Percentiles rank a stretch among this genome's conserved stretches.
These are phyloP conservation scores for Sebastes melanostomus DNA, from an alignment of 2,797 vertebrate genomes.

Conservation along the genomic window DNA sequence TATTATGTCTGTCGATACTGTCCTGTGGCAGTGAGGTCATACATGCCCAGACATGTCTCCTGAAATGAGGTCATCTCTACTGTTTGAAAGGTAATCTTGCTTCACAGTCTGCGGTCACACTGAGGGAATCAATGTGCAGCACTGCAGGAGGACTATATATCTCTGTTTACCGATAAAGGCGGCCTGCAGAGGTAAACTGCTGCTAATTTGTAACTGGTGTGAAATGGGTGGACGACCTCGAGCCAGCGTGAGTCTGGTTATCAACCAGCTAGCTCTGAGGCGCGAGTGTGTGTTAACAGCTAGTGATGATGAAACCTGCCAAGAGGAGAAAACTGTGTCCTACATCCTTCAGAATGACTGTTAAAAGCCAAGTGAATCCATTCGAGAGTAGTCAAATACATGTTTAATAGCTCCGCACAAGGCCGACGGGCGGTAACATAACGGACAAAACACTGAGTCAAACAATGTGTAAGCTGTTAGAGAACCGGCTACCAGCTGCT, in stretches of 20 bases:
- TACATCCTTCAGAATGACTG: constrained; percentile 9
- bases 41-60: constrained; percentile 66
- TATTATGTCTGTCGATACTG: constrained; percentile 32
- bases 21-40: constrained; percentile 35
- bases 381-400: constrained; percentile 50
- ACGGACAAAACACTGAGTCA: constrained; percentile 37
- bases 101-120: constrained; percentile 19
- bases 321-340: constrained; percentile 21
- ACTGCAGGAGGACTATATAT: constrained; percentile 2
- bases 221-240: constrained; percentile 37
- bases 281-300: not conserved
- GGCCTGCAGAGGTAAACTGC: constrained; percentile 15
- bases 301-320: constrained; percentile 18
- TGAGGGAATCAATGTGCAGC: constrained; percentile 51
- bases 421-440: constrained; percentile 42
- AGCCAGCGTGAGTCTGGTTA: not conserved
- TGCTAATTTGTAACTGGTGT: constrained; percentile 45
- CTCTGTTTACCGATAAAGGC: constrained; percentile 23
- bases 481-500: constrained; percentile 57
- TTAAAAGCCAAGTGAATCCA: constrained; percentile 45
- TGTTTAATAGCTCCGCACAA: constrained; percentile 44
- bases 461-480: constrained; percentile 58
- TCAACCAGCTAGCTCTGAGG: constrained; percentile 5
- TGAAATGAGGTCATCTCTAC: constrained; percentile 67
- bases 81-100: constrained; percentile 60